phyloP scores from a whole-genome alignment of 2,113 vertebrate species.

The Jacana jacana region DNA sequence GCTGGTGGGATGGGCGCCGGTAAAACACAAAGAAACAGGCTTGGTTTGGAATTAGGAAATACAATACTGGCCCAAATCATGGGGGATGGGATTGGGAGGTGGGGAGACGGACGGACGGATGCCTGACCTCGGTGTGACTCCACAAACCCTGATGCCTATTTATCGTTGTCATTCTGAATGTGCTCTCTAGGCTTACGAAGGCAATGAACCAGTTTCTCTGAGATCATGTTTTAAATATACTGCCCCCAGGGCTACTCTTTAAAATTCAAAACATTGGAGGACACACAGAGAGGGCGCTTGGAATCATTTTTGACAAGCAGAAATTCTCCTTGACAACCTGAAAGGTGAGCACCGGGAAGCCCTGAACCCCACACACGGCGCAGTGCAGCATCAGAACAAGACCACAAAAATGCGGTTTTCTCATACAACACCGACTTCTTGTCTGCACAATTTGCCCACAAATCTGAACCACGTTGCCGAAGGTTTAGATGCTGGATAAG shows the following conservation, averaged over 20 bases:
- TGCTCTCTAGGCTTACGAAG: slow-evolving; percentile 20
- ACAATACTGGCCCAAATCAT: not conserved
- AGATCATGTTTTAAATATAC: slow-evolving; percentile 65
- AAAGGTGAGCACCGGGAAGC: not conserved
- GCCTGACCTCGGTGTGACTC: slow-evolving; percentile 33
- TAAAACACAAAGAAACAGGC: not conserved
- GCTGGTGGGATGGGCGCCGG: not conserved
- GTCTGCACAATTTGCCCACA: not conserved
- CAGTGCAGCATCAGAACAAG: not conserved
- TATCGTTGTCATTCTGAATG: slow-evolving; percentile 26
- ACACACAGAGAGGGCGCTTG: slow-evolving; percentile 27
- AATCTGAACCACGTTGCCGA: not conserved
- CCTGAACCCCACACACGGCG: not conserved
- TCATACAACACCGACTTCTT: not conserved
- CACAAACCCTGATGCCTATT: not conserved
- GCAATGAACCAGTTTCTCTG: slow-evolving; percentile 35
- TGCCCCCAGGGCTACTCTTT: slow-evolving; percentile 53
- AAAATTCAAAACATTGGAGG: slow-evolving; percentile 59
- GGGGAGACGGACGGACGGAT: not conserved
- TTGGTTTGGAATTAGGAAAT: not conserved
- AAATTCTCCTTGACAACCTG: slow-evolving; percentile 48
- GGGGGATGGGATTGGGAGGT: not conserved
- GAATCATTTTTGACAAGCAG: slow-evolving; percentile 34
- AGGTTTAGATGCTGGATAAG: not conserved
- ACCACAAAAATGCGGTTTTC: slow-evolving; percentile 36